These are phyloP conservation scores for Cydia fagiglandana DNA, from an alignment of 1,140 invertebrate genomes.

Conservation along the genomic window DNA sequence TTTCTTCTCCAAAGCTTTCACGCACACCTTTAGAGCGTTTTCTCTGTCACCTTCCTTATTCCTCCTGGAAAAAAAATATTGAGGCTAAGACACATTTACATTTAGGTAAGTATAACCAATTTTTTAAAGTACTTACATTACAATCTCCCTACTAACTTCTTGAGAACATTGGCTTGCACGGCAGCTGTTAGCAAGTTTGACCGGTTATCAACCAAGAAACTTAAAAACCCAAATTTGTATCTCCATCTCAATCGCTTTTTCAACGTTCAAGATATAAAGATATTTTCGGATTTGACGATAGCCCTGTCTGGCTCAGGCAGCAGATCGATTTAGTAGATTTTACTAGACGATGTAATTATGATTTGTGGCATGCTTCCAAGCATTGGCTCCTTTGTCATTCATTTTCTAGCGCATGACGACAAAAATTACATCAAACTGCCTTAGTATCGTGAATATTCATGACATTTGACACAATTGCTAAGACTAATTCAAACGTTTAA, in stretches of 20 bases:
- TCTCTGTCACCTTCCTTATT: constrained; percentile 97
- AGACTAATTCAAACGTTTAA: not conserved
- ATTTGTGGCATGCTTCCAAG: not conserved
- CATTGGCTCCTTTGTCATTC: not conserved
- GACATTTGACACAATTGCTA: not conserved
- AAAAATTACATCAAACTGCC: not conserved
- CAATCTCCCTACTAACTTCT: too few species aligned
- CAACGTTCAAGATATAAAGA: too few species aligned
- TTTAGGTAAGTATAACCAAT: too few species aligned
- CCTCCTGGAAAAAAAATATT: constrained; percentile 80
- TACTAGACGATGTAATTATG: not conserved
- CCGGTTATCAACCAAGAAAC: too few species aligned
- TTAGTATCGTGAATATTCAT: not conserved
- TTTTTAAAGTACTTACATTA: too few species aligned
- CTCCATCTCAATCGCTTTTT: too few species aligned
- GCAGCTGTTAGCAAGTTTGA: too few species aligned
- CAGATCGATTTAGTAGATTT: not conserved
- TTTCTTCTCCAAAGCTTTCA: constrained; percentile 93
- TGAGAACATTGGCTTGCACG: too few species aligned
- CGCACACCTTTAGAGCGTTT: constrained; percentile 94
- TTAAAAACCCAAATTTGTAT: too few species aligned
- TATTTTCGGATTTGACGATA: too few species aligned
- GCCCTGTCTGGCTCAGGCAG: not conserved
- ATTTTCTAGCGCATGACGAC: constrained; percentile 1
- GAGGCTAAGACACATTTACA: not conserved